Conservation (phyloP, 2,888 invertebrate genomes). For the Drosophila dives region DNA sequence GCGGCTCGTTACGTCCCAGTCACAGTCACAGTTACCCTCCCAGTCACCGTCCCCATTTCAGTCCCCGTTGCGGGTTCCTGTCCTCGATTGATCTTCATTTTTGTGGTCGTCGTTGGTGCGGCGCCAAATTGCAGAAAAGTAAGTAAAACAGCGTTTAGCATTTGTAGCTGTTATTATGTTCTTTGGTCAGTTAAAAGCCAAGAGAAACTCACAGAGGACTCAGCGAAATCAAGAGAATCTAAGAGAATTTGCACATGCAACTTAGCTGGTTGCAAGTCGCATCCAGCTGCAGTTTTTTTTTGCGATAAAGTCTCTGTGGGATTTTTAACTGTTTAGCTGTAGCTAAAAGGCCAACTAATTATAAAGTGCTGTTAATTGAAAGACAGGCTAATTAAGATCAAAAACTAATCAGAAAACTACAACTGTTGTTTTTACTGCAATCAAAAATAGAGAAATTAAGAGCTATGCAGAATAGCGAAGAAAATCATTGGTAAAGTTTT, state of each 20-base stretch:
- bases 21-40: conserved; percentile 6
- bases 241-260: conserved; percentile 10
- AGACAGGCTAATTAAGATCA: neutral
- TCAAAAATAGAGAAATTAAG: neutral
- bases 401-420: neutral
- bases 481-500: neutral
- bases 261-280: neutral
- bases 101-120: conserved; percentile 50
- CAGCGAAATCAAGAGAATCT: conserved; percentile 16
- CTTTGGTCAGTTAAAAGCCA: conserved; percentile 59
- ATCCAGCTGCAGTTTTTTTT: neutral
- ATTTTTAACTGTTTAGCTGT: neutral
- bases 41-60: conserved; percentile 8
- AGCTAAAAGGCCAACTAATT: neutral
- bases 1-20: conserved; percentile 68
- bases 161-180: conserved; percentile 67
- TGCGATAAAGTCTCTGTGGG: neutral
- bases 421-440: neutral
- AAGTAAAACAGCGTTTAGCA: conserved; percentile 78
- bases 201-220: conserved; percentile 9
- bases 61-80: conserved; percentile 2
- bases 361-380: neutral
- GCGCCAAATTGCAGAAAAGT: conserved; percentile 76
- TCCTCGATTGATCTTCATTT: conserved; percentile 29
- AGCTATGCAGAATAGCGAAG: neutral